Evolutionary conservation across 2,113 vertebrate species (phyloP), one percentile per base, ranked within the genome.

Genomic region (Oxyura jamaicensis): DNA sequence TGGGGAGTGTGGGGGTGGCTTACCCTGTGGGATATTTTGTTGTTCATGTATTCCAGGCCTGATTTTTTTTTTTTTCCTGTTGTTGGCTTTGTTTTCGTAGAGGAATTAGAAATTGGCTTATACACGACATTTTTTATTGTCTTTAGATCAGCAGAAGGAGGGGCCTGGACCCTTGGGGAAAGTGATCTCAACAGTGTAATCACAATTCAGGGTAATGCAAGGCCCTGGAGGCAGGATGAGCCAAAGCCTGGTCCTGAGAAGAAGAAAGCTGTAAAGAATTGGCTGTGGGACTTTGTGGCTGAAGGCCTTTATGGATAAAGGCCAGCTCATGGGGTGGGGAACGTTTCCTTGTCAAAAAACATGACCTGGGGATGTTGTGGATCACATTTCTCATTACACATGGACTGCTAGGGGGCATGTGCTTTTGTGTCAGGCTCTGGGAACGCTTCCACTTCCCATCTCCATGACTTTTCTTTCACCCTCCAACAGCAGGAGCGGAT

Each of bases 271-370:
- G 0, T 21, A 50, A 83, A 76, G 23, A 88, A 59, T 35, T 85
- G 83, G 13, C 44, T 77, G 50, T 48, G 41, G 23, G 29, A 66
- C 69, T 60, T 83, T 3, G 23, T 73, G 19, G 18, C 12, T 63
- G 36, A 63, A 83, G 67, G 29, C 8, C 8, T 58, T 62, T 50
- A 35, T 16, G 14, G 15, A 17, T 73, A 33, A 91, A 55, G 13
- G n/a, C 14, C 36, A 58, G 33, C 15, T 35, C 28, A 10, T 2
- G 0, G 28, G 2, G 2, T 73, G 35, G 33, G 8, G 3, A 1
- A 17, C 4, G 13, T 69, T 41, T 76, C 35, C 10, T 52, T 56
- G 13, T 50, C 25, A 86, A 79, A 88, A 44, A 35, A 7, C 21
- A n/a, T 63, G 53, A 50, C 25, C 56, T 26, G 48, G 50, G 29